phyloP scores from a whole-genome alignment of 2,888 invertebrate genomes.

The Eupithecia vulgata region DNA sequence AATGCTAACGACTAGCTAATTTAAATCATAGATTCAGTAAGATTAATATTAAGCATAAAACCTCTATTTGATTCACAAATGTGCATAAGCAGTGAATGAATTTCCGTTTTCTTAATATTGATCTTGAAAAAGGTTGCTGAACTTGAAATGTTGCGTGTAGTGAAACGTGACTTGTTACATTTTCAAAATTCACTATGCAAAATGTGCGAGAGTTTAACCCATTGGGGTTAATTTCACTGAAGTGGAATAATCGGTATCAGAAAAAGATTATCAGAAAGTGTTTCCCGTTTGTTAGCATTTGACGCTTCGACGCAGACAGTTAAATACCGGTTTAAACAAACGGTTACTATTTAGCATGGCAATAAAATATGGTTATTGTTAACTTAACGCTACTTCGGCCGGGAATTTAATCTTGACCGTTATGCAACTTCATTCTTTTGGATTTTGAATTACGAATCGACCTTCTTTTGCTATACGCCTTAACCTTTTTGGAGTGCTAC shows the following conservation, averaged over 20 bases:
- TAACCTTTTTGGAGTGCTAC: not conserved
- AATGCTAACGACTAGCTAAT: conserved; percentile 1
- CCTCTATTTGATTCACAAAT: conserved; percentile 4
- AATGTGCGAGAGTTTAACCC: not conserved
- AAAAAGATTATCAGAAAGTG: conserved; percentile 55
- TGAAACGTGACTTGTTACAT: not conserved
- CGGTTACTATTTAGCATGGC: conserved; percentile 54
- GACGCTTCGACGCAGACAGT: conserved; percentile 69
- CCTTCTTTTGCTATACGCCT: not conserved
- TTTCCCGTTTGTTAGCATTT: conserved; percentile 60
- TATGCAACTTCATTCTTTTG: conserved; percentile 22
- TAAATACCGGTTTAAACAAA: conserved; percentile 65
- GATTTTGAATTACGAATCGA: conserved; percentile 4
- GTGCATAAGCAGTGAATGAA: not conserved
- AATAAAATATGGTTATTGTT: conserved; percentile 50
- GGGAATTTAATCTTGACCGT: conserved; percentile 26
- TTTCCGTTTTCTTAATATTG: conserved; percentile 10
- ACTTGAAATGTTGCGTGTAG: conserved; percentile 1
- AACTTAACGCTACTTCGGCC: conserved; percentile 44
- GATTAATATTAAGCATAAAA: conserved; percentile 15
- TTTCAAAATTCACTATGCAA: conserved; percentile 2
- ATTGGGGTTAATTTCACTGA: conserved; percentile 5
- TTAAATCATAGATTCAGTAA: conserved; percentile 11
- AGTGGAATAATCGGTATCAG: conserved; percentile 31
- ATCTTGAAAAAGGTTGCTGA: not conserved